Evolutionary conservation across 1,140 invertebrate species (phyloP).

Genomic region (Battus philenor): DNA sequence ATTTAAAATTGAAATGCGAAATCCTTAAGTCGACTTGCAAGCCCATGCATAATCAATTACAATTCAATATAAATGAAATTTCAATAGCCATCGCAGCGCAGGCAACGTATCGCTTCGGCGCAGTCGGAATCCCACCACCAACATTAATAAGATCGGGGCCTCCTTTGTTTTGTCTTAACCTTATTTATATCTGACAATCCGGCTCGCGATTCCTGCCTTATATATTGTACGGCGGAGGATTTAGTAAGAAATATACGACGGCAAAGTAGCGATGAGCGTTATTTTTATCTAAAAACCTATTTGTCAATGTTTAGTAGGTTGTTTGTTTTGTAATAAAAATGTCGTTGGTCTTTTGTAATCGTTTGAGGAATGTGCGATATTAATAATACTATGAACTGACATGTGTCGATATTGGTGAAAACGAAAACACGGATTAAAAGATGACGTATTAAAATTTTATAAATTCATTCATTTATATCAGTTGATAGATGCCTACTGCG

Average conservation of each 20-base stretch:
- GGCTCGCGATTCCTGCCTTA: slow-evolving; percentile 25
- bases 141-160: slow-evolving; percentile 43
- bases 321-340: no score
- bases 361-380: no score
- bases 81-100: slow-evolving; percentile 1
- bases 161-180: slow-evolving; percentile 47
- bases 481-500: no score
- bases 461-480: no score
- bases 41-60: slow-evolving; percentile 7
- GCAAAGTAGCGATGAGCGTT: slow-evolving; percentile 6
- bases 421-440: no score
- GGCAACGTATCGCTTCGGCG: slow-evolving; percentile 1
- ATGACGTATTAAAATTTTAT: no score
- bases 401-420: no score
- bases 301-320: slow-evolving; percentile 8
- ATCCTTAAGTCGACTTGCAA: no score
- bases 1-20: no score
- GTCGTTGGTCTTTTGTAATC: no score
- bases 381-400: no score
- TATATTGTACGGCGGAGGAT: slow-evolving; percentile 21
- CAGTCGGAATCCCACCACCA: slow-evolving; percentile 31
- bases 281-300: slow-evolving; percentile 16
- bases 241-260: slow-evolving; percentile 6
- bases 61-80: slow-evolving; percentile 13
- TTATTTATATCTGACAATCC: slow-evolving; percentile 40